Evolutionary conservation across 1,140 invertebrate species (phyloP).

Genomic region (Metaphire vulgaris): DNA sequence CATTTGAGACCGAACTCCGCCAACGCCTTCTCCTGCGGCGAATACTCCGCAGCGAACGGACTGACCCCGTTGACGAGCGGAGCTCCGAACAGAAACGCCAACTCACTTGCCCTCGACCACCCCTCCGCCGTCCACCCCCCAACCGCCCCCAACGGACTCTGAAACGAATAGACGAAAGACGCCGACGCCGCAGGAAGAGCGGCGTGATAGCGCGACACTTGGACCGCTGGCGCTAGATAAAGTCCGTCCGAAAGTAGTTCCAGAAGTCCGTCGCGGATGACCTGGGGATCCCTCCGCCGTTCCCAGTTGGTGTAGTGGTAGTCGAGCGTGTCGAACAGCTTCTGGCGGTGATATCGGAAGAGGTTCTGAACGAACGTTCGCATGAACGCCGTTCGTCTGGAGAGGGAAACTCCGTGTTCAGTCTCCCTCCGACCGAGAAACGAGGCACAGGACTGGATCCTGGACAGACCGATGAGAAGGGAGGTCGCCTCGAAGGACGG

Average conservation of each 20-base stretch:
- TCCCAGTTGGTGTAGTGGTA: slow-evolving; percentile 98
- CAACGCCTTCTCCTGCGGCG: slow-evolving; percentile 64
- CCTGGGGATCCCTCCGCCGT: slow-evolving; percentile 73
- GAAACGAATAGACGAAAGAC: slow-evolving; percentile 40
- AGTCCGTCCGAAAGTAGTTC: slow-evolving; percentile 81
- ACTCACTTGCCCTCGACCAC: slow-evolving; percentile 23
- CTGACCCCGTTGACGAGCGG: slow-evolving; percentile 1
- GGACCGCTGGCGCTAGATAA: slow-evolving; percentile 82
- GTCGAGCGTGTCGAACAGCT: slow-evolving; percentile 92
- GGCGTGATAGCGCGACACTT: slow-evolving; percentile 61
- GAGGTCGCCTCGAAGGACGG: neutral
- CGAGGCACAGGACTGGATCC: neutral
- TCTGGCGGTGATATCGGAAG: slow-evolving; percentile 79
- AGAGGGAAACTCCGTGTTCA: neutral
- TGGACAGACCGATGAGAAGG: neutral
- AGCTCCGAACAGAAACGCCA: neutral
- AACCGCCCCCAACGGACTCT: neutral
- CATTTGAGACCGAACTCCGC: slow-evolving; percentile 88
- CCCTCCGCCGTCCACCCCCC: neutral
- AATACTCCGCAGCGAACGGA: neutral
- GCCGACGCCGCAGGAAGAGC: slow-evolving; percentile 42
- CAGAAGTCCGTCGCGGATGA: slow-evolving; percentile 77
- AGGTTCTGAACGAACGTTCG: slow-evolving; percentile 83
- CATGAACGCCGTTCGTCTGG: slow-evolving; percentile 76
- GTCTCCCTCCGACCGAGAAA: neutral